Base-by-base conservation (phyloP, 2,888 invertebrate genomes). In the Agrotis ipsilon region DNA sequence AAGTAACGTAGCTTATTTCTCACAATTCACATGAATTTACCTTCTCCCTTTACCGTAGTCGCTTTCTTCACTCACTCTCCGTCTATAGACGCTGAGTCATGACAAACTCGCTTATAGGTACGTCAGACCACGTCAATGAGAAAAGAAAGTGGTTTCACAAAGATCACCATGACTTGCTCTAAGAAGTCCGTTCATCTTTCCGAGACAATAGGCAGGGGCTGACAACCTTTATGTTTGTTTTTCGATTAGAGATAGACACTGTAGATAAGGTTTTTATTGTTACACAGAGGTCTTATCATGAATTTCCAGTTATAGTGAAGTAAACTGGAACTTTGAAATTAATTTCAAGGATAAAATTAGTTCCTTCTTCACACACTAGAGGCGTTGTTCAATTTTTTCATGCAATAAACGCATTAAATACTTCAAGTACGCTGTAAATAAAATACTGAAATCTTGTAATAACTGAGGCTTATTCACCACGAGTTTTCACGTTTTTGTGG, bases 111-210 rank as follows among this genome's bases (percentile, higher is more conserved):
- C 58, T 71, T 67, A 71, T 60, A 57, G 9, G 43, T 51, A 45
- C 48, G 43, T 63, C 63, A 43, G 14, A 19, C 16, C 24, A 68
- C 63, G 55, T 49, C 55, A 54, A 46, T 49, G 27, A 55, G 72
- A 61, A 71, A 80, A 78, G 62, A 74, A 75, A 71, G 55, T 65
- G 58, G 67, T 69, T 75, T 54, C 67, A 39, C 52, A 16, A 48
- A 62, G 57, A 72, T 78, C 78, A 83, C 45, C 64, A 52, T 83
- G 83, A 83, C 83, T 83, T 74, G 81, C 76, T 73, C 45, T 55
- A 71, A 65, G 19, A 48, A 75, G 65, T 75, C 27, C 61, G 72
- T 55, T 78, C 68, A 73, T 71, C 71, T 66, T 69, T 57, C 16
- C 13, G 7, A 75, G 65, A 68, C 67, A 70, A 79, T 54, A 57